These are phyloP conservation scores for Macrosteles quadrilineatus DNA, from an alignment of 1,140 invertebrate species.

Conservation along the genomic window DNA sequence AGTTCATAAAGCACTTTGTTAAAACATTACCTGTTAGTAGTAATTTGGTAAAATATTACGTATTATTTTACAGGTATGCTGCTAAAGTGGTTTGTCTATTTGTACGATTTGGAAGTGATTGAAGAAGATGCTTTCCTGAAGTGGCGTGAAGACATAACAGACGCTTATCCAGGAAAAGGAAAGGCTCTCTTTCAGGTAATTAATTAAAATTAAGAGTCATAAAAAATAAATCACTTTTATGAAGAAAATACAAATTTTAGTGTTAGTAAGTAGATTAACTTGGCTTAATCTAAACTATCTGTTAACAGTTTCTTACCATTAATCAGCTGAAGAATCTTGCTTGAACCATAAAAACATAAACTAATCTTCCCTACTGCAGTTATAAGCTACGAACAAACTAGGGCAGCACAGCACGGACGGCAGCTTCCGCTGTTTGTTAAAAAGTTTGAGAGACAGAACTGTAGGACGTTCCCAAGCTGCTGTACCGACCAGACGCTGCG, in stretches of 20 bases:
- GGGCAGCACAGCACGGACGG: too few relatives aligned
- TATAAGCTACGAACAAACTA: too few relatives aligned
- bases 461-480: too few relatives aligned
- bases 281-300: not conserved
- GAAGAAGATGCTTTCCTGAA: slow-evolving; percentile 95
- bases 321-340: not conserved
- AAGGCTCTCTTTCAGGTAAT: slow-evolving; percentile 92
- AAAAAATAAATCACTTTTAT: not conserved
- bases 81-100: slow-evolving; percentile 90
- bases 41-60: too few relatives aligned
- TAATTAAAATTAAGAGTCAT: too few relatives aligned
- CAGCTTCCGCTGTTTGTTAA: too few relatives aligned
- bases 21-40: too few relatives aligned
- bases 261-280: slow-evolving; percentile 26
- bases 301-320: not conserved
- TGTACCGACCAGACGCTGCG: too few relatives aligned
- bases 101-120: slow-evolving; percentile 93
- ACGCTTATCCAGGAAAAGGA: slow-evolving; percentile 95
- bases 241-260: not conserved
- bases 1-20: too few relatives aligned
- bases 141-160: slow-evolving; percentile 97
- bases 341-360: not conserved
- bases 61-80: slow-evolving; percentile 70
- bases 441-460: too few relatives aligned
- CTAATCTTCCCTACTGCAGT: slow-evolving; percentile 1